Evolutionary conservation across 2,888 invertebrate species (phyloP), one percentile per base, ranked within the genome.

Genomic region (Lissocephala sabroskyi): DNA sequence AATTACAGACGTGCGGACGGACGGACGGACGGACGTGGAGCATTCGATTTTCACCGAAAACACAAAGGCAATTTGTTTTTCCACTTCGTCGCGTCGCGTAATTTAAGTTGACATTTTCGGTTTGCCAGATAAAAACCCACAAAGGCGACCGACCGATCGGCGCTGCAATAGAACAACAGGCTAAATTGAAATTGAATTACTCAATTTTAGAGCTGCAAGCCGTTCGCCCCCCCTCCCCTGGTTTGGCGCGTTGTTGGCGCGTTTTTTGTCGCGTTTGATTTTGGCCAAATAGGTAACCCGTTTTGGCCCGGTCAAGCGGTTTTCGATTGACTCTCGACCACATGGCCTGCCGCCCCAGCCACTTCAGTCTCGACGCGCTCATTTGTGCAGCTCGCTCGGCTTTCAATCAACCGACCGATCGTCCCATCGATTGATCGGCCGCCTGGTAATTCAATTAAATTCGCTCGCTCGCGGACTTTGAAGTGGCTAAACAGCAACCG

Each of bases 51-150:
- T 14, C 30, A 37, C n/a, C 13, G 23, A 16, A 36, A 23, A 23
- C 3, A 23, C 3, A 23, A 23, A 23, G 7, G 4, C 54, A 66
- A 75, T 67, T 67, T 54, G 73, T 70, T 68, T 23, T 23, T 73
- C 55, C 63, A 74, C 74, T 60, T 76, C 77, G 58, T 57, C 76
- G 77, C 77, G 58, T 57, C 76, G 77, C 74, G 55, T 74, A 73
- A 76, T 71, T 76, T 58, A 59, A 46, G 76, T 68, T 62, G 74
- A 61, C 63, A 65, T 74, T 74, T 46, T 62, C 43, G 41, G 76
- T 65, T 67, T 75, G 55, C 71, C 32, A 44, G 43, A 49, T 41
- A 52, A 43, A 60, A 53, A 41, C 54, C 51, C 60, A 52, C 18
- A 41, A 62, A 68, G 36, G 35, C 35, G 35, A 14, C 10, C 13